Base-by-base conservation (phyloP, 2,797 vertebrate genomes). In the Sebastes matsubarae region DNA sequence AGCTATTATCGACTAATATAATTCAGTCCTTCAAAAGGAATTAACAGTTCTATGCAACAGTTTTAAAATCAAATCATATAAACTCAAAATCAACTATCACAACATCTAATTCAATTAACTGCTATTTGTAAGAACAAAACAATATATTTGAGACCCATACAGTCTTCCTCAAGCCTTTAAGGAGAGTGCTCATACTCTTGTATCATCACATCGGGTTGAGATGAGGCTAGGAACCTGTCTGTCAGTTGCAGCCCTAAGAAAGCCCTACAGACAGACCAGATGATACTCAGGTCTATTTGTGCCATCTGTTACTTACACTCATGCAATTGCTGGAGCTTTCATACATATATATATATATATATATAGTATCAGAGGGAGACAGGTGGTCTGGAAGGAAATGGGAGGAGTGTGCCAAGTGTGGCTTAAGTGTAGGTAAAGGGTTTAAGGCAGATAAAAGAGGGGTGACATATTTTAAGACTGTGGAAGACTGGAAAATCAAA, bases 221-320 rank as follows among this genome's bases (percentile, higher is more conserved):
- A 76, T n/a, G 61, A 76, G 27, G 59, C 60, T 63, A 63, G 81
- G 71, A 81, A 83, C 54, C 66, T 71, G 75, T 24, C 64, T 34
- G 68, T 67, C 68, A 65, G 68, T 7, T 52, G 12, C 38, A 75
- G 36, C 58, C 34, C 1, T 13, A 65, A 9, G 32, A 81, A 67
- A 61, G 50, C 58, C 74, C 68, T 34, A 27, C 32, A 76, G 84
- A 36, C 79, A 66, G 65, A 82, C 32, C 89, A 92, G 88, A 93
- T 90, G 88, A 67, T 80, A 50, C 54, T 68, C 73, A 77, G 81
- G 80, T 87, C 84, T 83, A 67, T 78, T 46, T 72, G 32, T 65
- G 82, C 80, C 79, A 83, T 84, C 85, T 81, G 88, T 57, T 76
- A 42, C 29, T 18, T 46, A 42, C 50, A 67, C 24, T 8, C 27